These are phyloP conservation scores for Antheraea mylitta DNA, from an alignment of 1,140 invertebrate genomes.

Conservation along the genomic window DNA sequence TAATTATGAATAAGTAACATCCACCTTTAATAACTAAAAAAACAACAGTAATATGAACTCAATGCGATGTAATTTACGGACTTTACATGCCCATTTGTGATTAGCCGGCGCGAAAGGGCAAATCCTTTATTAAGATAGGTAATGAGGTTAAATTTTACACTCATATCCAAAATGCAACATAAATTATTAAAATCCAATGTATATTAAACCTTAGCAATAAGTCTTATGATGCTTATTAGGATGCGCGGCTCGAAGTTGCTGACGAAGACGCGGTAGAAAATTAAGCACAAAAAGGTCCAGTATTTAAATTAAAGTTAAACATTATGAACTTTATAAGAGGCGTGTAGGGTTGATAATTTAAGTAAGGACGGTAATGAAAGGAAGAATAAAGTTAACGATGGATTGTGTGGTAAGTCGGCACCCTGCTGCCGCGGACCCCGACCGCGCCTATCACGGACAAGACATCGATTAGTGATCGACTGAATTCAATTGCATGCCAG, in stretches of 20 bases:
- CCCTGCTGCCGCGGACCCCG: slow-evolving; percentile 75
- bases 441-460: slow-evolving; percentile 75
- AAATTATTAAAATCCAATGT: slow-evolving; percentile 29
- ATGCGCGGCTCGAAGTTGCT: slow-evolving; percentile 45
- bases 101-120: slow-evolving; percentile 78
- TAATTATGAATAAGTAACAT: slow-evolving; percentile 77
- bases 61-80: slow-evolving; percentile 77
- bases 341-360: slow-evolving; percentile 64
- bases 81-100: slow-evolving; percentile 78
- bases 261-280: slow-evolving; percentile 75
- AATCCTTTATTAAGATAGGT: slow-evolving; percentile 79
- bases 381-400: slow-evolving; percentile 78
- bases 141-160: slow-evolving; percentile 73
- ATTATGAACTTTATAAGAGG: slow-evolving; percentile 51
- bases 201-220: slow-evolving; percentile 53
- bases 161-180: slow-evolving; percentile 43
- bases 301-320: slow-evolving; percentile 53
- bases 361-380: slow-evolving; percentile 65
- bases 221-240: slow-evolving; percentile 51
- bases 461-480: slow-evolving; percentile 79
- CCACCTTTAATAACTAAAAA: slow-evolving; percentile 60
- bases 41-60: slow-evolving; percentile 69
- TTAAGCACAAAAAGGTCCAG: slow-evolving; percentile 69
- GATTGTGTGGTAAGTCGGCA: slow-evolving; percentile 79
- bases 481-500: slow-evolving; percentile 76